phyloP scores from a whole-genome alignment of 2,888 invertebrate genomes.

The Limnephilus marmoratus region DNA sequence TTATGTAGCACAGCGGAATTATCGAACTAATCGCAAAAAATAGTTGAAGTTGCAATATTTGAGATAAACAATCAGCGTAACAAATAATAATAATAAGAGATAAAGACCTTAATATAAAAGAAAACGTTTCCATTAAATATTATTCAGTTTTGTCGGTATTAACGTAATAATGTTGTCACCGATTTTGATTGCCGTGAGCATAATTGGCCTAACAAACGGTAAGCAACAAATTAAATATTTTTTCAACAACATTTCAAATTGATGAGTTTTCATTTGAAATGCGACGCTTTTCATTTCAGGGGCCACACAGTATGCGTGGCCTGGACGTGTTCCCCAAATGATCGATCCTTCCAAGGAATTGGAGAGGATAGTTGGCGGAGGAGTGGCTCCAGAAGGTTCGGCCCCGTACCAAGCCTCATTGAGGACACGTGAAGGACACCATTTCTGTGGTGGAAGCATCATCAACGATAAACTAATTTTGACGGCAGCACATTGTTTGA shows the following conservation, averaged over 20 bases:
- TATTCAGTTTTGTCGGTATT: not conserved
- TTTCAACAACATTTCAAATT: not conserved
- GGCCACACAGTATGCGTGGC: not conserved
- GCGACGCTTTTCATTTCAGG: not conserved
- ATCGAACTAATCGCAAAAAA: not conserved
- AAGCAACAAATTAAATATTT: not conserved
- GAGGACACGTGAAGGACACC: conserved; percentile 20
- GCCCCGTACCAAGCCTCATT: conserved; percentile 59
- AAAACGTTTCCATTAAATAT: not conserved
- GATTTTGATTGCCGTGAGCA: not conserved
- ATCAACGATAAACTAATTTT: conserved; percentile 49
- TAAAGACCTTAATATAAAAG: not conserved
- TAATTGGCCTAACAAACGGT: not conserved
- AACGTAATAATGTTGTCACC: not conserved
- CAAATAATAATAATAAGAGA: not conserved
- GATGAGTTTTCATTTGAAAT: not conserved
- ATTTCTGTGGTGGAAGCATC: conserved; percentile 54
- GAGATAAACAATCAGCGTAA: not conserved
- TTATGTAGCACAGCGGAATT: not conserved
- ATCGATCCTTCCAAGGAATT: not conserved
- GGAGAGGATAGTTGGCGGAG: conserved; percentile 57
- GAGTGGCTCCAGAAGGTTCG: conserved; percentile 46
- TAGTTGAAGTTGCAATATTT: not conserved
- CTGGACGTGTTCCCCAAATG: not conserved
- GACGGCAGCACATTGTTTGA: conserved; percentile 59